These are phyloP conservation scores for Mesoligia furuncula DNA, from an alignment of 2,888 invertebrate species.

Conservation along the genomic window DNA sequence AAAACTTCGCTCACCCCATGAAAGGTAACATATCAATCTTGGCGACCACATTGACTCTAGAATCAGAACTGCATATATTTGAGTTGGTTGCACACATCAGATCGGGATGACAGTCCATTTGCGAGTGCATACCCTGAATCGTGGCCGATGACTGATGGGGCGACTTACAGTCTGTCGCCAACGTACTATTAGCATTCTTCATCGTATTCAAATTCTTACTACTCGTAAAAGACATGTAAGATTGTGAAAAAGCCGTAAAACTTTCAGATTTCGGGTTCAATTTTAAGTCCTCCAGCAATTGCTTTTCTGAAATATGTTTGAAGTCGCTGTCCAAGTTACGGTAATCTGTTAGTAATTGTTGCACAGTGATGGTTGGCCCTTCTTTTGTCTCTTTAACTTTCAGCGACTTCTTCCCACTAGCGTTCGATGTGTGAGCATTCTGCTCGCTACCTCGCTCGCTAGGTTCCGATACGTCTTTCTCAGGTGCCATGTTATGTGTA, in stretches of 20 bases:
- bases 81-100: slow-evolving; percentile 59
- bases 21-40: slow-evolving; percentile 82
- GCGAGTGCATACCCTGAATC: slow-evolving; percentile 9
- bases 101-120: slow-evolving; percentile 69
- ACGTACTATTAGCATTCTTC: slow-evolving; percentile 26
- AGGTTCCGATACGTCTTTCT: slow-evolving; percentile 45
- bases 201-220: slow-evolving; percentile 69
- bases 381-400: slow-evolving; percentile 56
- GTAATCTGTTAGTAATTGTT: slow-evolving; percentile 74
- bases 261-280: slow-evolving; percentile 42
- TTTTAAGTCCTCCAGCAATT: slow-evolving; percentile 57
- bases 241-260: not conserved
- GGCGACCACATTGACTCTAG: slow-evolving; percentile 76
- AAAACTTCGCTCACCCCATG: slow-evolving; percentile 81
- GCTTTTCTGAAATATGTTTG: slow-evolving; percentile 56
- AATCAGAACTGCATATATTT: slow-evolving; percentile 67
- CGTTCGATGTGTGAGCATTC: not conserved
- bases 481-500: slow-evolving; percentile 29
- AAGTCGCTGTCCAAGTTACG: slow-evolving; percentile 48
- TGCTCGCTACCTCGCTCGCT: not conserved
- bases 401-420: slow-evolving; percentile 45
- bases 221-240: slow-evolving; percentile 68
- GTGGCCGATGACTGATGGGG: not conserved
- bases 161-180: not conserved
- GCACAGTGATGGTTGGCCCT: slow-evolving; percentile 67